Conservation (phyloP, 2,797 vertebrate genomes). For the Australoheros facetus region DNA sequence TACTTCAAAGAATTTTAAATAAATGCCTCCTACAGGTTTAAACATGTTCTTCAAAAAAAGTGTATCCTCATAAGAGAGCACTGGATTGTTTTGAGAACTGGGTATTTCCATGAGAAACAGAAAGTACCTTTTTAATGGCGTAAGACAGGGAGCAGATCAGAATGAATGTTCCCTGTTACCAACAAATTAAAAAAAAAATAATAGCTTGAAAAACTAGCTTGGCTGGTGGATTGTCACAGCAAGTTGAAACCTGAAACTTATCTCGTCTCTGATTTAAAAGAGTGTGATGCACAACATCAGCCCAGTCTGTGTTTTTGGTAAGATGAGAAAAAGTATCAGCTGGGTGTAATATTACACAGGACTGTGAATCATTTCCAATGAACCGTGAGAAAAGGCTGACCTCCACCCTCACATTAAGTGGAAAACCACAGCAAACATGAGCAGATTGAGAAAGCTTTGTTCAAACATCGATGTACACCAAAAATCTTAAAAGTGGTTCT, state of each 20-base stretch:
- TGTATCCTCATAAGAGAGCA: background rate
- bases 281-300: rapidly evolving
- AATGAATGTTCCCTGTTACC: background rate
- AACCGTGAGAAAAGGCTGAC: background rate
- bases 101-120: constrained; percentile 19
- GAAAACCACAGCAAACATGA: background rate
- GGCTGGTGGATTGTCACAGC: background rate
- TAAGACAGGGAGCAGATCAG: background rate
- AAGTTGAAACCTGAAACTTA: background rate
- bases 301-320: background rate
- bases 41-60: background rate
- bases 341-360: background rate
- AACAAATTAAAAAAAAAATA: background rate
- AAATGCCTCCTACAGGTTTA: background rate
- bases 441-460: background rate
- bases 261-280: constrained; percentile 14
- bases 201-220: constrained; percentile 50
- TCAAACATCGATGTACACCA: background rate
- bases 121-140: background rate
- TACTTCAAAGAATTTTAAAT: background rate
- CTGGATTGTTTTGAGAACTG: background rate
- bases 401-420: background rate
- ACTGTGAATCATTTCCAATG: constrained; percentile 1
- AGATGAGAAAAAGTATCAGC: background rate
- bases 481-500: background rate